phyloP scores from a whole-genome alignment of 2,888 invertebrate species.

The Monochamus alternatus region DNA sequence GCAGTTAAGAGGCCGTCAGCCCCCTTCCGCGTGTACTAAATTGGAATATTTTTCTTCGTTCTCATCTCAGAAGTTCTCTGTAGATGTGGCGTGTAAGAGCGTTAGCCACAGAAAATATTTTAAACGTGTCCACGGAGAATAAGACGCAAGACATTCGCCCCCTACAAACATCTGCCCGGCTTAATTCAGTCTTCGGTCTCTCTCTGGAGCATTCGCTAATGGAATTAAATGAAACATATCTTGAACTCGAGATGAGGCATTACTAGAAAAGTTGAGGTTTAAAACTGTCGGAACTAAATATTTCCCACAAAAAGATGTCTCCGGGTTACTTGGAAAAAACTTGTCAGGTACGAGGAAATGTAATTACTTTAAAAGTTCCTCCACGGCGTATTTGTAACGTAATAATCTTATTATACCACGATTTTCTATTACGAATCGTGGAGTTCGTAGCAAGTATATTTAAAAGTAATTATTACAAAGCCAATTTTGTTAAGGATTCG shows the following conservation, averaged over 20 bases:
- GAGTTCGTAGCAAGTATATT: too few relatives aligned
- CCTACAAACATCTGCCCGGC: background rate
- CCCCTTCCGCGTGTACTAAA: too few relatives aligned
- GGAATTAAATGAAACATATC: conserved; percentile 52
- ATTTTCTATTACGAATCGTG: too few relatives aligned
- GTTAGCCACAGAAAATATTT: too few relatives aligned
- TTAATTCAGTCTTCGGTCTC: conserved; percentile 32
- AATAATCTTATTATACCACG: background rate
- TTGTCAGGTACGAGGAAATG: conserved; percentile 25
- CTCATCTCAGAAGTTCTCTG: too few relatives aligned
- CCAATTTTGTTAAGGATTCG: too few relatives aligned
- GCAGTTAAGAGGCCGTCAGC: too few relatives aligned
- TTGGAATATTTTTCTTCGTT: too few relatives aligned
- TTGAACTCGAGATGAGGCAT: conserved; percentile 34
- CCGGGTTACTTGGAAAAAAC: conserved; percentile 32
- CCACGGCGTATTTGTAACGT: conserved; percentile 6
- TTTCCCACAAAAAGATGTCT: conserved; percentile 28
- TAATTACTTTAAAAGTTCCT: conserved; percentile 35
- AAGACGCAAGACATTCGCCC: too few relatives aligned
- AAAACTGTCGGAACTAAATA: conserved; percentile 27
- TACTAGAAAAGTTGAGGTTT: conserved; percentile 36
- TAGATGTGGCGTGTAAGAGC: too few relatives aligned
- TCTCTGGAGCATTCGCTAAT: conserved; percentile 46
- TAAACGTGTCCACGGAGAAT: too few relatives aligned
- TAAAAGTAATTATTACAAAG: too few relatives aligned